Evolutionary conservation across 2,797 vertebrate genomes (phyloP).

Genomic region (Menidia menidia): DNA sequence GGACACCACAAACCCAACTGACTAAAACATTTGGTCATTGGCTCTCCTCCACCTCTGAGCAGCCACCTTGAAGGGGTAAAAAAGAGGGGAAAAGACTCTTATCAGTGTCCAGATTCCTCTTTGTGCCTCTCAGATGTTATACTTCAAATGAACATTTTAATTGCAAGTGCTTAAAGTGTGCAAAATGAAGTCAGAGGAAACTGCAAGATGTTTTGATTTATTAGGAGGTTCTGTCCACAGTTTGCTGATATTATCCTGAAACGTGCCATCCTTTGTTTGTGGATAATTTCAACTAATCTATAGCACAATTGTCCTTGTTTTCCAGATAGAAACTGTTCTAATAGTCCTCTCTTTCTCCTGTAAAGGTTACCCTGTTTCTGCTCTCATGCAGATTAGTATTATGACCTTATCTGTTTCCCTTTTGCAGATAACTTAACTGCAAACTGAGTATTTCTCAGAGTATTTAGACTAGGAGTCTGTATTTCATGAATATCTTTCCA

Average conservation of each 20-base stretch:
- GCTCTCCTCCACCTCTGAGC: conserved; percentile 28
- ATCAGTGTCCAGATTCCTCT: conserved; percentile 39
- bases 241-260: conserved; percentile 38
- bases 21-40: conserved; percentile 55
- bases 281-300: conserved; percentile 22
- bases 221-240: conserved; percentile 43
- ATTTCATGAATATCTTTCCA: conserved; percentile 13
- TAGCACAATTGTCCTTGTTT: conserved; percentile 12
- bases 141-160: background rate
- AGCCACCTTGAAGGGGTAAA: conserved; percentile 38
- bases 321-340: background rate
- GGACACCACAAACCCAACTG: conserved; percentile 40
- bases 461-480: conserved; percentile 1
- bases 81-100: conserved; percentile 25
- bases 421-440: conserved; percentile 14
- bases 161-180: background rate
- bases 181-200: background rate
- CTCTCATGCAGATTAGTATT: no score
- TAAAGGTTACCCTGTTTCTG: no score
- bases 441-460: background rate
- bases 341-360: no score
- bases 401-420: background rate
- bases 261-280: conserved; percentile 30
- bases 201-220: conserved; percentile 40
- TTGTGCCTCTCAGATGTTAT: conserved; percentile 5